A percentile compares a stretch with the other conserved stretches of the same genome.
Conservation (phyloP, 1,140 invertebrate species). For the Brachionus angularis region DNA sequence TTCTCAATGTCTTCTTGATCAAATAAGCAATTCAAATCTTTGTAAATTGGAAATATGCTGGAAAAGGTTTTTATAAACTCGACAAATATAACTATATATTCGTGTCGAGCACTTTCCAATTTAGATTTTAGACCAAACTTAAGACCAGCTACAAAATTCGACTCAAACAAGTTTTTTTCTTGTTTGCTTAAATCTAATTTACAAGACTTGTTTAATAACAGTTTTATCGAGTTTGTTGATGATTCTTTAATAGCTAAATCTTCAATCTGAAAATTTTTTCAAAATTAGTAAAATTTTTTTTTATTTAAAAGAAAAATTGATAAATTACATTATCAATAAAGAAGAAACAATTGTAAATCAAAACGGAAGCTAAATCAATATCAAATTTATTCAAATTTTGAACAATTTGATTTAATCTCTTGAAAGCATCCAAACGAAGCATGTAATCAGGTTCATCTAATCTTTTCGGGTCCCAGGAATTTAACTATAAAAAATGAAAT, state of each 20-base stretch:
- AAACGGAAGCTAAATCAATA: conserved; percentile 67
- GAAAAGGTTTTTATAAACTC: conserved; percentile 57
- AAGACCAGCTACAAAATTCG: conserved; percentile 12
- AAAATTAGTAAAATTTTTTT: no score
- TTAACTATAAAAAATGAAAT: conserved; percentile 63
- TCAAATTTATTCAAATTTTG: conserved; percentile 60
- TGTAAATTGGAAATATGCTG: conserved; percentile 47
- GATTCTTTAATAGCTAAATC: conserved; percentile 41
- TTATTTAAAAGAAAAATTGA: no score
- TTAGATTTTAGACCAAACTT: conserved; percentile 2
- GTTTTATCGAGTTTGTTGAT: conserved; percentile 26
- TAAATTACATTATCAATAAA: conserved; percentile 70
- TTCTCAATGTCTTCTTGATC: conserved; percentile 74
- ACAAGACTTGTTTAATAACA: not conserved
- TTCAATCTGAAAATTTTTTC: no score
- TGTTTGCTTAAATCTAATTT: not conserved
- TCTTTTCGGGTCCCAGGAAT: conserved; percentile 77
- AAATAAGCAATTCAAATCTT: conserved; percentile 69
- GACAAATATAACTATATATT: conserved; percentile 72
- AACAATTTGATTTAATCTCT: conserved; percentile 65
- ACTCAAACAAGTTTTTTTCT: conserved; percentile 15
- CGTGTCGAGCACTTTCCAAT: conserved; percentile 61
- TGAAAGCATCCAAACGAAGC: conserved; percentile 65
- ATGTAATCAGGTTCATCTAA: conserved; percentile 88
- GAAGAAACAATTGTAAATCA: conserved; percentile 76